Evolutionary conservation across 2,797 vertebrate species (phyloP).

Genomic region (Sebastes minor): DNA sequence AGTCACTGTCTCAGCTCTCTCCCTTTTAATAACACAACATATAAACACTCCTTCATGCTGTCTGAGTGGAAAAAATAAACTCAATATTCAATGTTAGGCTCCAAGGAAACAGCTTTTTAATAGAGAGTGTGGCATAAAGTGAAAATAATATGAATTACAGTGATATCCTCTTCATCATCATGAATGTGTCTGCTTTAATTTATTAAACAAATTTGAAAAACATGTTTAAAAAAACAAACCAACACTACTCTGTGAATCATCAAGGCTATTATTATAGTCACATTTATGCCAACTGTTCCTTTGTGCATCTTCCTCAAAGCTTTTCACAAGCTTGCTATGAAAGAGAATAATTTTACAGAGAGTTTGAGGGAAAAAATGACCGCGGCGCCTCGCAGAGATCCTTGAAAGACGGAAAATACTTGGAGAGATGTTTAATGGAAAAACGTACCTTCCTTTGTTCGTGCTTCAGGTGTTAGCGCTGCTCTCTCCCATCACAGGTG

Average conservation of each 20-base stretch:
- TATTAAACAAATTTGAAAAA: conserved; percentile 34
- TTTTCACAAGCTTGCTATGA: background rate
- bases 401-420: background rate
- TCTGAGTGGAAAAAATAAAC: conserved; percentile 58
- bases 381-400: background rate
- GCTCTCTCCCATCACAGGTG: conserved; percentile 39
- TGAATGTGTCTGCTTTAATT: conserved; percentile 15
- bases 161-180: conserved; percentile 21
- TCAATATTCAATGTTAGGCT: conserved; percentile 53
- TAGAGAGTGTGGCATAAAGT: conserved; percentile 25
- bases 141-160: conserved; percentile 36
- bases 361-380: background rate
- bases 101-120: conserved; percentile 54
- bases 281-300: conserved; percentile 24
- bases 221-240: background rate
- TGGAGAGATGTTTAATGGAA: background rate
- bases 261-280: conserved; percentile 19
- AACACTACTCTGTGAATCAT: conserved; percentile 3
- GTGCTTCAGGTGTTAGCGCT: conserved; percentile 5
- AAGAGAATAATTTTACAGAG: conserved; percentile 23
- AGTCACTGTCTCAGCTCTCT: conserved; percentile 72
- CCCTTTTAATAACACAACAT: conserved; percentile 75
- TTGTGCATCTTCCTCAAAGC: conserved; percentile 24
- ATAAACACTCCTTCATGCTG: conserved; percentile 70
- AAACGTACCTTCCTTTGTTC: conserved; percentile 19